These are phyloP conservation scores for Mystacornis crossleyi DNA, from an alignment of 2,113 vertebrate genomes.

Conservation along the genomic window DNA sequence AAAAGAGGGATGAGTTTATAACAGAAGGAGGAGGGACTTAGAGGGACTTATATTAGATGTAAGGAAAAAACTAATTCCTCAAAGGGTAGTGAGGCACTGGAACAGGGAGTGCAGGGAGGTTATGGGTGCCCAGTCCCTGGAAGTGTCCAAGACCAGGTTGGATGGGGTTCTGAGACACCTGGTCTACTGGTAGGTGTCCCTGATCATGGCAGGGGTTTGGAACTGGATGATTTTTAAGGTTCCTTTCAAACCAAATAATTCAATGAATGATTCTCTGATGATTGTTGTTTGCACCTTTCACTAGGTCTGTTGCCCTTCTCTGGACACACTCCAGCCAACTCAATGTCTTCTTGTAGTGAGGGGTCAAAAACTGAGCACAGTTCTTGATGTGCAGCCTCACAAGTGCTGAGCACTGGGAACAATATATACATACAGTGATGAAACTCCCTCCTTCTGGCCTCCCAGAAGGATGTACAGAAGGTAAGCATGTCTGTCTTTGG, in stretches of 20 bases:
- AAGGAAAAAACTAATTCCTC: background rate
- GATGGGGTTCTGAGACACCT: background rate
- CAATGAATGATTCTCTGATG: background rate
- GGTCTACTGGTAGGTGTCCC: background rate
- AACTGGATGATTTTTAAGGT: background rate
- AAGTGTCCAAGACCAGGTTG: background rate
- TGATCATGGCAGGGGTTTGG: background rate
- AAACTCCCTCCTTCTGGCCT: background rate
- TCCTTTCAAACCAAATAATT: background rate
- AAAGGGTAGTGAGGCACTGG: background rate
- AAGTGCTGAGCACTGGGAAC: background rate
- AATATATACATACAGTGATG: background rate
- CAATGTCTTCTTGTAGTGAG: background rate
- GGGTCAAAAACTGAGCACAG: background rate
- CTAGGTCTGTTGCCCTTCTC: background rate
- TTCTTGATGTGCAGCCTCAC: background rate
- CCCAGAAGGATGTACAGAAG: background rate
- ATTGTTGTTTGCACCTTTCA: background rate
- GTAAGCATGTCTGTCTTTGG: background rate
- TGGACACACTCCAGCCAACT: background rate
- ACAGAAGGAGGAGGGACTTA: background rate
- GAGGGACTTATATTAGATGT: no score
- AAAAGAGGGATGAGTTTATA: background rate
- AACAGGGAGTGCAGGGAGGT: background rate
- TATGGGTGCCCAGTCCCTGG: background rate